These are phyloP conservation scores for Umimayanthus kanabou DNA, from an alignment of 92 coral and sea anemone genomes.

Conservation along the genomic window DNA sequence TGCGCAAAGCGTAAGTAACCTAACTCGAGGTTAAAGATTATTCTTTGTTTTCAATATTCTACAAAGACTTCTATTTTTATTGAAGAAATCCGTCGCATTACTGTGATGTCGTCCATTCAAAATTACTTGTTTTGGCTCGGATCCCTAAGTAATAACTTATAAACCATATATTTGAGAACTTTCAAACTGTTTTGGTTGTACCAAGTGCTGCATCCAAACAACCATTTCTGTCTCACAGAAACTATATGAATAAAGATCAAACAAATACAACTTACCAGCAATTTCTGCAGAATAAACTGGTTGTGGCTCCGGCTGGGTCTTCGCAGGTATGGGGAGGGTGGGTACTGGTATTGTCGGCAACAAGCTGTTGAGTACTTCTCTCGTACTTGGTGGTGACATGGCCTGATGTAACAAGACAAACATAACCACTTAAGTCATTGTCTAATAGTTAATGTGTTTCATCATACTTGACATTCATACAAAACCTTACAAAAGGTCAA, in stretches of 20 bases:
- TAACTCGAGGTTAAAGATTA: too few relatives aligned
- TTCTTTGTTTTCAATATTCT: too few relatives aligned
- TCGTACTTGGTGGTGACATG: slow-evolving; percentile 58
- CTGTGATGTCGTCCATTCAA: too few relatives aligned
- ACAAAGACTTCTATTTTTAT: too few relatives aligned
- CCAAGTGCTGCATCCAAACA: neutral
- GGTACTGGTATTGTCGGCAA: slow-evolving; percentile 63
- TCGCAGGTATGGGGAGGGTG: slow-evolving; percentile 18
- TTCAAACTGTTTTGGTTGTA: neutral
- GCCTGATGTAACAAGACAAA: slow-evolving; percentile 14
- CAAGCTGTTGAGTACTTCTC: slow-evolving; percentile 72
- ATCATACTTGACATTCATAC: too few relatives aligned
- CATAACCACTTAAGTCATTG: neutral
- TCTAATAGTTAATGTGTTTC: too few relatives aligned
- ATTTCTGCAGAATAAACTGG: slow-evolving; percentile 36
- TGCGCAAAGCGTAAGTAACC: too few relatives aligned
- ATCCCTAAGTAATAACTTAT: too few relatives aligned
- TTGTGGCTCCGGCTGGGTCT: slow-evolving; percentile 26
- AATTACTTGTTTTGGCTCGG: too few relatives aligned
- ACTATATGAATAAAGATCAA: neutral
- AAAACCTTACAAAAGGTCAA: too few relatives aligned
- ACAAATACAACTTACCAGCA: slow-evolving; percentile 8
- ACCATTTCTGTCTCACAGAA: neutral
- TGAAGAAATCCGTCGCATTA: too few relatives aligned
- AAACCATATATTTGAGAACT: neutral